phyloP scores from a whole-genome alignment of 30 jellyfish, hydroid and myxozoan genomes.

The Morbakka virulenta region DNA sequence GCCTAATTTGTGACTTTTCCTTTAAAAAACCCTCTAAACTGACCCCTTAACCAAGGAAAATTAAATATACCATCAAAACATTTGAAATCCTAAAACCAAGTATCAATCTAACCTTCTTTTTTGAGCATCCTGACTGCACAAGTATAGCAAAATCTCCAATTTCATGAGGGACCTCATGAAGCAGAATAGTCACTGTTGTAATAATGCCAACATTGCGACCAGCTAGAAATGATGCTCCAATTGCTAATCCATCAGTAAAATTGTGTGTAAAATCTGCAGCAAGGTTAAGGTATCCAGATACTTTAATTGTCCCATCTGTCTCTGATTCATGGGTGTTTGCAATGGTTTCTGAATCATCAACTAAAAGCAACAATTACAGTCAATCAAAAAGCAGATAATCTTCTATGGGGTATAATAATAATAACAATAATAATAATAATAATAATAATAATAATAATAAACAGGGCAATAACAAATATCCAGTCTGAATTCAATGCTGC shows the following conservation, averaged over 20 bases:
- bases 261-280: slow-evolving; percentile 98
- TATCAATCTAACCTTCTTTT: slow-evolving; percentile 86
- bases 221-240: slow-evolving; percentile 92
- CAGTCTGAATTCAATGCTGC: no score
- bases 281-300: slow-evolving; percentile 87
- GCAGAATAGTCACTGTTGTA: slow-evolving; percentile 85
- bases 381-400: no score
- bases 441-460: no score
- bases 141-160: slow-evolving; percentile 97
- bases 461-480: no score
- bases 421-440: no score
- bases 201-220: slow-evolving; percentile 89
- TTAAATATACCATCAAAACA: no score
- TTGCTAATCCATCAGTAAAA: slow-evolving; percentile 97
- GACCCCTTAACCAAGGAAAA: no score
- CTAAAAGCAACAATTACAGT: no score
- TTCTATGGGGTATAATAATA: no score
- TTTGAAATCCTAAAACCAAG: no score
- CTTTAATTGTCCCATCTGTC: slow-evolving; percentile 66
- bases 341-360: neutral
- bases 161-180: slow-evolving; percentile 99
- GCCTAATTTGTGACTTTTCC: no score
- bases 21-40: no score
- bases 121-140: slow-evolving; percentile 94
- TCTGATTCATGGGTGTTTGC: neutral